Percentiles rank a stretch among this genome's conserved stretches.
These are phyloP conservation scores for Mellilla xanthometata DNA, from an alignment of 2,888 invertebrate species.

Conservation along the genomic window DNA sequence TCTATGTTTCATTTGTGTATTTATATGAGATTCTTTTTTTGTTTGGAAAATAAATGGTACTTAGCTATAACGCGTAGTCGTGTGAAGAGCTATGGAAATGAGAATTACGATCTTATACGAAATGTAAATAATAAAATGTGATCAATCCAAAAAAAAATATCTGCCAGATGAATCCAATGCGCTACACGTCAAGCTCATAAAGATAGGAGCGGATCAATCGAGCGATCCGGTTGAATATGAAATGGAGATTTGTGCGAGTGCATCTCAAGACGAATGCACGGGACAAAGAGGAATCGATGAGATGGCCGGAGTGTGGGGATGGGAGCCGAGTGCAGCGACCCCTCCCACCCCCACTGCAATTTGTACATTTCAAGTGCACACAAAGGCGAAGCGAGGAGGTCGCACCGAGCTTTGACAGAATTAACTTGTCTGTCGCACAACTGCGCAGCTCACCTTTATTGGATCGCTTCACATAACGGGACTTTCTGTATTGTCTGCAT, in stretches of 20 bases:
- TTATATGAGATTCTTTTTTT: neutral
- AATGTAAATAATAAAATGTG: conserved; percentile 1
- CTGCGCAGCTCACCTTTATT: conserved; percentile 71
- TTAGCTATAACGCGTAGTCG: too few relatives aligned
- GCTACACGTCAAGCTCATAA: conserved; percentile 23
- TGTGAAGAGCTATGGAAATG: too few relatives aligned
- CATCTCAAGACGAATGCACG: conserved; percentile 77
- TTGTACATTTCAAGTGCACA: conserved; percentile 82
- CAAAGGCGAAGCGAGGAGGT: conserved; percentile 78
- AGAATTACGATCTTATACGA: too few relatives aligned
- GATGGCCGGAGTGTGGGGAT: conserved; percentile 62
- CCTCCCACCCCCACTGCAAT: conserved; percentile 75
- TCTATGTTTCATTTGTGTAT: conserved; percentile 13
- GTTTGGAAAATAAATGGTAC: neutral
- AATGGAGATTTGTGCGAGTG: conserved; percentile 71
- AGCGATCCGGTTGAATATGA: conserved; percentile 59
- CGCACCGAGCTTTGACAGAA: conserved; percentile 79
- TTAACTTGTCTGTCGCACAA: conserved; percentile 77
- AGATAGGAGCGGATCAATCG: conserved; percentile 49
- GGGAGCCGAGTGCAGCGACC: conserved; percentile 71
- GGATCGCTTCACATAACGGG: conserved; percentile 45
- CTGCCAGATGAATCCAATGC: conserved; percentile 5
- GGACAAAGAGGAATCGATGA: conserved; percentile 81
- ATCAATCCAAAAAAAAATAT: too few relatives aligned
- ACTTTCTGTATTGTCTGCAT: conserved; percentile 19